These are phyloP conservation scores for Glossophaga mutica DNA, from an alignment of 2,797 vertebrate genomes.

Conservation along the genomic window DNA sequence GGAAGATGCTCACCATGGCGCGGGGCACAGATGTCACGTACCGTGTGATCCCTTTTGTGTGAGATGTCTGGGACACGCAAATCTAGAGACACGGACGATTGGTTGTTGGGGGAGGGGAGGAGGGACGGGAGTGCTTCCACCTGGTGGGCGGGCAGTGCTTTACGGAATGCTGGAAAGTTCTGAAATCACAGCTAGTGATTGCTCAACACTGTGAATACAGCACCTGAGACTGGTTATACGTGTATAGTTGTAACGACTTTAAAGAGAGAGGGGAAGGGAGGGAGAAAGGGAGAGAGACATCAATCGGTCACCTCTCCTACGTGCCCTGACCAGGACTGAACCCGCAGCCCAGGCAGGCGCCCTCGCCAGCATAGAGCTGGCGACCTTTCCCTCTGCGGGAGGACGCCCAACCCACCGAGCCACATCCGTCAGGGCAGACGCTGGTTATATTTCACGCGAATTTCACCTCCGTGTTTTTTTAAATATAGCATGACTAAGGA, in stretches of 20 bases:
- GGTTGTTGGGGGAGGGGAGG: not conserved
- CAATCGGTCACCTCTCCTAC: not conserved
- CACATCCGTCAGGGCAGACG: not conserved
- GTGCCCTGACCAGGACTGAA: not conserved
- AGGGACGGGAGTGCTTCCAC: not conserved
- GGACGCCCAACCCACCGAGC: too few species aligned
- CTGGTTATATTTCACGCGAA: not conserved
- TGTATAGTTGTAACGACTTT: not conserved
- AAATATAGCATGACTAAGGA: not conserved
- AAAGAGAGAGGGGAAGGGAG: not conserved
- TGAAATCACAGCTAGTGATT: not conserved
- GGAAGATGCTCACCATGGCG: not conserved
- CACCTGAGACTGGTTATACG: not conserved
- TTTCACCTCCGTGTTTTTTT: not conserved
- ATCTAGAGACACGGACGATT: not conserved
- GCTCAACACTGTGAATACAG: not conserved
- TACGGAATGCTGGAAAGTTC: not conserved
- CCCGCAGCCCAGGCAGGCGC: not conserved
- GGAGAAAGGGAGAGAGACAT: not conserved
- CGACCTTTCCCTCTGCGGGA: not conserved
- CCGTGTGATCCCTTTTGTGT: not conserved
- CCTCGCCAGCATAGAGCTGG: too few species aligned
- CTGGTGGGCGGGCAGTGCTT: not conserved
- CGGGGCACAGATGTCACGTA: fast-evolving
- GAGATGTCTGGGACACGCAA: not conserved